A percentile compares a stretch with the other conserved stretches of the same genome.
Evolutionary conservation across 1,140 invertebrate genomes (phyloP).

Genomic region (Temnothorax curvispinosus): DNA sequence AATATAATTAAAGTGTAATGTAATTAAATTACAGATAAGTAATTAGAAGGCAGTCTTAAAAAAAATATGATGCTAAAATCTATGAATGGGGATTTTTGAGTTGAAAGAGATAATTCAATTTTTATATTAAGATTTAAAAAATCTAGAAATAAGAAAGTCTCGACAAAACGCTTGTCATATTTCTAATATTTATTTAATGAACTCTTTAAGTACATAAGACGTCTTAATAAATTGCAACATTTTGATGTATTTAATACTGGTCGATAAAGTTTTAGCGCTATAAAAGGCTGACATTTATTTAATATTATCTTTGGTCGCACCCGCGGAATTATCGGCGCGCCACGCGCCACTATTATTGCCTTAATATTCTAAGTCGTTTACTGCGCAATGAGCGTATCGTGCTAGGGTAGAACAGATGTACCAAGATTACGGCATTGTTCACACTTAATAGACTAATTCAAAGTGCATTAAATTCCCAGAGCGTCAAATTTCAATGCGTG

Average conservation of each 20-base stretch:
- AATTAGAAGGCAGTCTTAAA: background rate
- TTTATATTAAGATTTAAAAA: background rate
- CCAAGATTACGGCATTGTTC: slow-evolving; percentile 49
- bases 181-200: background rate
- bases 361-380: slow-evolving; percentile 55
- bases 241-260: background rate
- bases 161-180: background rate
- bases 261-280: background rate
- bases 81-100: background rate
- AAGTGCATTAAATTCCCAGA: slow-evolving; percentile 36
- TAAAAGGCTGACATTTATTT: background rate
- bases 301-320: background rate
- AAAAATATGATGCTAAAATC: background rate
- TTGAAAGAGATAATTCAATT: background rate
- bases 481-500: slow-evolving; percentile 46
- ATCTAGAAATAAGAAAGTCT: background rate
- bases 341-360: slow-evolving; percentile 13
- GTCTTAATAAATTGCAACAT: background rate
- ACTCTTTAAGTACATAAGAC: background rate
- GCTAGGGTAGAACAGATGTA: slow-evolving; percentile 43
- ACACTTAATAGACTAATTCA: slow-evolving; percentile 49
- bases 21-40: background rate
- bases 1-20: background rate
- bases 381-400: slow-evolving; percentile 38
- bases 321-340: background rate